phyloP scores from a whole-genome alignment of 2,113 vertebrate genomes.

The Phalacrocorax carbo region DNA sequence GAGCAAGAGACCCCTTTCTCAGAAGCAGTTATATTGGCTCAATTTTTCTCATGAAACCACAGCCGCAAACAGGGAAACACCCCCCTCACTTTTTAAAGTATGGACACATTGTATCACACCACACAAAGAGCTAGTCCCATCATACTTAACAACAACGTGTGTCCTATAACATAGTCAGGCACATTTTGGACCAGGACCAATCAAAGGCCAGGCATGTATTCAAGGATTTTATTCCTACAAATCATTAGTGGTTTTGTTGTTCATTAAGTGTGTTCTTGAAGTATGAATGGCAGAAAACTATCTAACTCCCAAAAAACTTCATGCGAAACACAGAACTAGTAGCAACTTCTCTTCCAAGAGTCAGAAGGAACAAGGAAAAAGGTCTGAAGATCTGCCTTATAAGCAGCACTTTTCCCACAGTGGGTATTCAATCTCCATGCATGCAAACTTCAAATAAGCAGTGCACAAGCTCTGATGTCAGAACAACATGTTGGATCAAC shows the following conservation, averaged over 20 bases:
- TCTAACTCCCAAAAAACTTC: background rate
- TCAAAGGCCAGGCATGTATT: background rate
- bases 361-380: background rate
- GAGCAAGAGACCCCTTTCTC: background rate
- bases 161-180: background rate
- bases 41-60: background rate
- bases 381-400: background rate
- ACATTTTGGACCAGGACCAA: background rate
- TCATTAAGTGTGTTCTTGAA: background rate
- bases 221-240: background rate
- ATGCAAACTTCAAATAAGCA: background rate
- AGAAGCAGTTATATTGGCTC: background rate
- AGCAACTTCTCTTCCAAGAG: background rate
- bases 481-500: background rate
- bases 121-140: background rate
- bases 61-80: background rate
- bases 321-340: background rate
- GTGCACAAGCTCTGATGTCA: background rate
- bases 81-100: background rate
- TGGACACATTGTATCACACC: background rate
- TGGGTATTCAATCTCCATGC: background rate
- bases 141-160: background rate
- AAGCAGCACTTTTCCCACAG: background rate
- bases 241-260: background rate
- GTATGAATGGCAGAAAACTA: background rate